Base-by-base conservation (phyloP, 2,113 vertebrate species). In the Gobio gobio region DNA sequence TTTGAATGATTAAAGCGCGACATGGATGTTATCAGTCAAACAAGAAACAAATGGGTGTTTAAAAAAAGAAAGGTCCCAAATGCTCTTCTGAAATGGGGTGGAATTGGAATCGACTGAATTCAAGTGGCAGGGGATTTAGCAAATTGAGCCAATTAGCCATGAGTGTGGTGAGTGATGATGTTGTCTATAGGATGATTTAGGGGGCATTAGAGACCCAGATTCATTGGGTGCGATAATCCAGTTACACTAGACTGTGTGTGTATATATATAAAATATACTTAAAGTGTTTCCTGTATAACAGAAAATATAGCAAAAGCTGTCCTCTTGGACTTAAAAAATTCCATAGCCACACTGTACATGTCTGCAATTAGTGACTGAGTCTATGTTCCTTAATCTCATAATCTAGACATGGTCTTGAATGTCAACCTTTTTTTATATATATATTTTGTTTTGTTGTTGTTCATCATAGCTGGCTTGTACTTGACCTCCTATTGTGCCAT, bases 111-210 rank as follows among this genome's bases (percentile, higher is more conserved):
- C 87, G 88, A 89, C 86, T 88, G 86, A 86, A 80, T 83, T 78
- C 85, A 84, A 86, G 88, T 84, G 84, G 78, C 86, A 83, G 86
- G 81, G 88, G 83, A 89, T 89, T 89, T 88, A 84, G 85, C 87
- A 89, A 89, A 89, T 89, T 89, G 88, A 83, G 83, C 84, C 88
- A 89, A 89, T 89, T 89, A 89, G 88, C 87, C 86, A 73, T 80
- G 82, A 86, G 86, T 83, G 78, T 75, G 85, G 85, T 88, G 88
- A 89, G 84, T 89, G 88, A 89, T 89, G 86, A 89, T 89, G 88
- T 86, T 89, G 88, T 82, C 88, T 87, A 88, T 86, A 88, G 84
- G 85, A 89, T 89, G 88, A 89, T 89, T 87, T 89, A 89, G 88
- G 75, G 74, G 76, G 82, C 84, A 86, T 88, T 89, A 87, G 82